Evolutionary conservation across 2,797 vertebrate species (phyloP).

Genomic region (Jordanella pulchra): DNA sequence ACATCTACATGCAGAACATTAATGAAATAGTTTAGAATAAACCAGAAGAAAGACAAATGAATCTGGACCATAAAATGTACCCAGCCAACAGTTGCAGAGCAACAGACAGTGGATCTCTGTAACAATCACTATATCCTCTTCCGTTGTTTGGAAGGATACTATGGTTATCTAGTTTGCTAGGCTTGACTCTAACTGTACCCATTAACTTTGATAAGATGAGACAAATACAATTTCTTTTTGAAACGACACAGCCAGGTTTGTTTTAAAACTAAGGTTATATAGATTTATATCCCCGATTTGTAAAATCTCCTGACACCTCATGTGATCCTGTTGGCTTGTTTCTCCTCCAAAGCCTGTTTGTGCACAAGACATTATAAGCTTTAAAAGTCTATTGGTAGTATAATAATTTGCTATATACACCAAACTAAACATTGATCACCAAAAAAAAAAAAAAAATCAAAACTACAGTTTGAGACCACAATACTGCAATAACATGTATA

Average conservation of each 20-base stretch:
- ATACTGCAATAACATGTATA: background rate
- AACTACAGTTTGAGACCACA: background rate
- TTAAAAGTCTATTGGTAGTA: background rate
- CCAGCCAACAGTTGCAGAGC: background rate
- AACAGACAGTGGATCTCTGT: background rate
- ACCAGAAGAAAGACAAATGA: background rate
- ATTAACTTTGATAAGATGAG: too few relatives aligned
- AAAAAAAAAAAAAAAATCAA: background rate
- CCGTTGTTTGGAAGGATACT: background rate
- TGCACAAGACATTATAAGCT: background rate
- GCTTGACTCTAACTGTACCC: background rate
- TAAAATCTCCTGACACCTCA: background rate
- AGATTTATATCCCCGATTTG: too few relatives aligned
- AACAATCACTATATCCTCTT: background rate
- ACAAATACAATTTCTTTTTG: background rate
- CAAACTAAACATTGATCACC: background rate
- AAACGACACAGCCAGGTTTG: background rate
- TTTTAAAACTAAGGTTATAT: background rate
- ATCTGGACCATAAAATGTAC: background rate
- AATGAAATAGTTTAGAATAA: background rate
- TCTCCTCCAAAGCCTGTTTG: background rate
- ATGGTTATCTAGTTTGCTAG: background rate
- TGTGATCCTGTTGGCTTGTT: too few relatives aligned
- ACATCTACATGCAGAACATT: background rate
- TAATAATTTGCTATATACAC: background rate